Evolutionary conservation across 2,113 vertebrate genomes (phyloP).

Genomic region (Osmerus mordax): DNA sequence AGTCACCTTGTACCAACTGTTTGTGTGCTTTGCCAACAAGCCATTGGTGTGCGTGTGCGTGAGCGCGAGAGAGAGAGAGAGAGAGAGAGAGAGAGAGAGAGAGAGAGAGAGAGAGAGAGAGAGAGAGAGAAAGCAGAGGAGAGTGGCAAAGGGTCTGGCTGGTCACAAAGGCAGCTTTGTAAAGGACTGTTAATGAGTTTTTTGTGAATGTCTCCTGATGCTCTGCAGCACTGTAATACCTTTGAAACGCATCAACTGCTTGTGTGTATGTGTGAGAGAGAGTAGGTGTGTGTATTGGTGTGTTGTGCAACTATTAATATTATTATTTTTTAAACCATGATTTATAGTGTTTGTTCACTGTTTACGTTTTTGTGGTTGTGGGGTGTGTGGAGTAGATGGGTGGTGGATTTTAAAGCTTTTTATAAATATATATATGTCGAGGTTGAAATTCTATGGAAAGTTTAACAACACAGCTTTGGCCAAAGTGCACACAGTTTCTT

Average conservation of each 20-base stretch:
- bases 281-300: slow-evolving; percentile 25
- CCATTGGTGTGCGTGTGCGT: background rate
- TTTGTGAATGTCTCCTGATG: slow-evolving; percentile 68
- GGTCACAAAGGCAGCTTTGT: slow-evolving; percentile 74
- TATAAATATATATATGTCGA: slow-evolving; percentile 32
- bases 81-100: slow-evolving; percentile 13
- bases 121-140: slow-evolving; percentile 4
- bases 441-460: slow-evolving; percentile 67
- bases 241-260: slow-evolving; percentile 58
- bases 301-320: slow-evolving; percentile 66
- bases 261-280: slow-evolving; percentile 36
- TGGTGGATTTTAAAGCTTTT: slow-evolving; percentile 39
- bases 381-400: slow-evolving; percentile 39
- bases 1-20: slow-evolving; percentile 51
- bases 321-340: slow-evolving; percentile 60
- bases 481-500: slow-evolving; percentile 75
- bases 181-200: slow-evolving; percentile 68
- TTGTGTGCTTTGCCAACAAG: slow-evolving; percentile 46
- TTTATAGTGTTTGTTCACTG: slow-evolving; percentile 73
- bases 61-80: background rate
- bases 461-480: slow-evolving; percentile 68
- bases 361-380: slow-evolving; percentile 64
- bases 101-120: slow-evolving; percentile 27
- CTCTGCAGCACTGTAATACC: slow-evolving; percentile 63
- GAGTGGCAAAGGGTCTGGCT: slow-evolving; percentile 53